Evolutionary conservation across 2,888 invertebrate genomes (phyloP).

Genomic region (Philereme transversata): DNA sequence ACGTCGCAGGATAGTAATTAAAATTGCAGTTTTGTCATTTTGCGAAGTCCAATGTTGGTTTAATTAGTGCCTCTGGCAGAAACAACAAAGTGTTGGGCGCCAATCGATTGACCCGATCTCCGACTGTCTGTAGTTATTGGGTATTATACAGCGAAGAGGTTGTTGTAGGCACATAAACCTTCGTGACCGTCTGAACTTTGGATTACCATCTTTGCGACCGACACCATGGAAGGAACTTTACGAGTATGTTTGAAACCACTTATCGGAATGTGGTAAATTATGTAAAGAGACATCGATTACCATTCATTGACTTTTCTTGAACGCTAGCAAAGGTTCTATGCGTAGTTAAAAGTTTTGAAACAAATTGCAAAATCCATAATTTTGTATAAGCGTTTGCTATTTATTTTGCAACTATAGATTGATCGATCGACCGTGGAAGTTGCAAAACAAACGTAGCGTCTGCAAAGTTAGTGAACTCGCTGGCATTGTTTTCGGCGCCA

Average conservation of each 20-base stretch:
- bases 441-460: slow-evolving; percentile 33
- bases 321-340: slow-evolving; percentile 13
- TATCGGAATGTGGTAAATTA: slow-evolving; percentile 15
- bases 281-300: slow-evolving; percentile 17
- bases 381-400: slow-evolving; percentile 28
- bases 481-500: slow-evolving; percentile 26
- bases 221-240: slow-evolving; percentile 24
- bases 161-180: slow-evolving; percentile 26
- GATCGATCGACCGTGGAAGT: slow-evolving; percentile 25
- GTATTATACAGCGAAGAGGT: slow-evolving; percentile 50
- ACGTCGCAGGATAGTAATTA: slow-evolving; percentile 37
- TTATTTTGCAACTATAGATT: slow-evolving; percentile 36
- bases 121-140: slow-evolving; percentile 52
- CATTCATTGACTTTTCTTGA: slow-evolving; percentile 20
- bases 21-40: slow-evolving; percentile 44
- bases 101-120: slow-evolving; percentile 76
- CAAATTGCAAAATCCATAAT: slow-evolving; percentile 26
- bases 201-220: slow-evolving; percentile 31
- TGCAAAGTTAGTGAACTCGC: slow-evolving; percentile 23
- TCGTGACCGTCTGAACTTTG: slow-evolving; percentile 43
- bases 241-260: slow-evolving; percentile 16
- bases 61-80: slow-evolving; percentile 51
- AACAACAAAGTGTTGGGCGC: slow-evolving; percentile 54
- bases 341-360: slow-evolving; percentile 26
- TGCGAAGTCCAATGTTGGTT: slow-evolving; percentile 41